Conservation (phyloP, 2,797 vertebrate genomes). For the Cheirogaleus major region DNA sequence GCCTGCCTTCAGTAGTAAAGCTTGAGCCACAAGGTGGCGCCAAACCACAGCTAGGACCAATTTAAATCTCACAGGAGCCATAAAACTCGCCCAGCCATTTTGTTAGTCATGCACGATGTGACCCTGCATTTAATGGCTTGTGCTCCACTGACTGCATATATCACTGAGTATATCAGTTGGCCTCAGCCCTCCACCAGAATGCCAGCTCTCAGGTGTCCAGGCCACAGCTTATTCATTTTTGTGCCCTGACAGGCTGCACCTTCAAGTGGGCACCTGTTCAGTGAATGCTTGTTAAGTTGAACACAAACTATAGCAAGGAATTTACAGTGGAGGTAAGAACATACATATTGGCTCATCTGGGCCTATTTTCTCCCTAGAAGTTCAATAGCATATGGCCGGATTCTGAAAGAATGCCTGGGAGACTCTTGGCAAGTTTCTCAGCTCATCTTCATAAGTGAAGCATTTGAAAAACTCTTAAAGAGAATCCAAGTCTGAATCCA, state of each 20-base stretch:
- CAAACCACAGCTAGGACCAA: background rate
- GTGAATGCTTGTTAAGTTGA: background rate
- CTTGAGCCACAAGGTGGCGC: background rate
- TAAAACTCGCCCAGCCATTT: background rate
- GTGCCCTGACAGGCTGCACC: background rate
- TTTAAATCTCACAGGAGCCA: background rate
- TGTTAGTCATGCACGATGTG: background rate
- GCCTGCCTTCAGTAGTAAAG: background rate
- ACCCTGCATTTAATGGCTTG: background rate
- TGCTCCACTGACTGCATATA: background rate
- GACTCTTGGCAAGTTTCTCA: background rate
- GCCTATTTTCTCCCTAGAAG: background rate
- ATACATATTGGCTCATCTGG: background rate
- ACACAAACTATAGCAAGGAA: background rate
- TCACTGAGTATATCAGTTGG: background rate
- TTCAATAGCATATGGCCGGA: background rate
- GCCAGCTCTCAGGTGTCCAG: background rate
- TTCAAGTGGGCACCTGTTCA: background rate
- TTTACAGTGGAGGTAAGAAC: background rate
- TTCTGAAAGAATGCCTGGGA: background rate
- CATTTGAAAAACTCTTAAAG: conserved; percentile 39
- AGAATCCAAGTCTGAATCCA: conserved; percentile 33
- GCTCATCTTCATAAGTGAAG: background rate
- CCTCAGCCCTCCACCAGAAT: background rate
- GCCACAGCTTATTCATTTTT: background rate